Evolutionary conservation across 2,888 invertebrate genomes (phyloP), one percentile per base, ranked within the genome.

Genomic region (Drosophila barbarae): DNA sequence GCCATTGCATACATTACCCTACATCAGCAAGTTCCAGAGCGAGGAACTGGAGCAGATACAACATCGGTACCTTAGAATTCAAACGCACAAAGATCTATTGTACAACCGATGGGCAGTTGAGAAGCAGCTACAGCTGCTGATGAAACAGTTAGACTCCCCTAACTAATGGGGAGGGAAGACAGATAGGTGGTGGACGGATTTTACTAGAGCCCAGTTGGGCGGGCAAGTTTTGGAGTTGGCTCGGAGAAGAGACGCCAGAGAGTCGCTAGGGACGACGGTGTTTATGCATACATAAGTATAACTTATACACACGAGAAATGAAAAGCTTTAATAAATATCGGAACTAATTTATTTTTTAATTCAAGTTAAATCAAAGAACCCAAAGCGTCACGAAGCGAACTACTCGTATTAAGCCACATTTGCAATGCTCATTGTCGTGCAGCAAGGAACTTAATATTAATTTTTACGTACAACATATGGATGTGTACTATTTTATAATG

Each of bases 81-180:
- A 66, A 82, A 79, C 79, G 85, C 85, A 79, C 85, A 79, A 82
- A 74, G 68, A 70, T 66, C 72, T 66, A 71, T 67, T 64, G 68
- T 81, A 79, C 68, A 79, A 71, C 47, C 44, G 47, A 57, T 12
- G 32, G 44, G 44, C 30, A 47, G 46, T 58, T 69, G 44, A 54
- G 39, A 12, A 26, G 23, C 18, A 18, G 18, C 18, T 18, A 18
- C 18, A 18, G 18, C 18, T 18, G 18, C 18, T 18, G 18, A 18
- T 18, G 42, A 35, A 30, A 41, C 28, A n/a, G 12, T 10, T 13
- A 12, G 8, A 59, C 12, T 7, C 18, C 46, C 30, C 18, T 13
- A 4, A n/a, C 6, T 8, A 10, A 10, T 7, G 13, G 12, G 54
- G 32, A 23, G 7, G 3, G 13, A 21, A 34, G 26, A n/a, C 12